Evolutionary conservation across 1,140 invertebrate genomes (phyloP).

Genomic region (Drosophila oshimai): DNA sequence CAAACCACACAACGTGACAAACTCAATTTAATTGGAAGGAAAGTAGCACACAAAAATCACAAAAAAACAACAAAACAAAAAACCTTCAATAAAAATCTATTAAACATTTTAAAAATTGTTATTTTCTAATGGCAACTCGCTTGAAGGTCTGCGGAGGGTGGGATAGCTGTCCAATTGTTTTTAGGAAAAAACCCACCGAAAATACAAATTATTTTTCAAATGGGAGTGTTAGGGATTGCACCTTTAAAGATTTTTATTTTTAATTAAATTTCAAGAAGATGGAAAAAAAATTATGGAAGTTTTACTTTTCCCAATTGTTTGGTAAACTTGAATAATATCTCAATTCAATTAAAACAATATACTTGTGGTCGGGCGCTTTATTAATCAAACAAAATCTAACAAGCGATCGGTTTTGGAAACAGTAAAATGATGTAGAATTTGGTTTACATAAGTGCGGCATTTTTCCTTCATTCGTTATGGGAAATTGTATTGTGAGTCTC

Average conservation of each 20-base stretch:
- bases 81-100: constrained; percentile 56
- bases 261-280: too few species aligned
- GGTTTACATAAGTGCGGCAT: constrained; percentile 22
- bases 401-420: constrained; percentile 28
- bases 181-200: too few species aligned
- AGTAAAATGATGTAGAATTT: constrained; percentile 37
- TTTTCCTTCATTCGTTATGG: constrained; percentile 8
- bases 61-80: constrained; percentile 51
- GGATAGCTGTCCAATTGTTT: too few species aligned
- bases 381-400: constrained; percentile 40
- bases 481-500: constrained; percentile 12
- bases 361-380: constrained; percentile 29
- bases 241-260: too few species aligned
- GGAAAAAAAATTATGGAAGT: too few species aligned
- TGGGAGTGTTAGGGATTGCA: too few species aligned
- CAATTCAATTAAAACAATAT: background rate
- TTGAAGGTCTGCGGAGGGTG: too few species aligned
- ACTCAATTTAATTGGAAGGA: constrained; percentile 74
- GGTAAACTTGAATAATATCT: background rate
- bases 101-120: constrained; percentile 40
- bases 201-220: too few species aligned
- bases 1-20: constrained; percentile 60
- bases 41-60: constrained; percentile 53
- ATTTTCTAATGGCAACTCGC: background rate
- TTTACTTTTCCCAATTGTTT: background rate